Evolutionary conservation across 1,140 invertebrate genomes (phyloP), one percentile per base, ranked within the genome.

Genomic region (Lethocerus indicus): DNA sequence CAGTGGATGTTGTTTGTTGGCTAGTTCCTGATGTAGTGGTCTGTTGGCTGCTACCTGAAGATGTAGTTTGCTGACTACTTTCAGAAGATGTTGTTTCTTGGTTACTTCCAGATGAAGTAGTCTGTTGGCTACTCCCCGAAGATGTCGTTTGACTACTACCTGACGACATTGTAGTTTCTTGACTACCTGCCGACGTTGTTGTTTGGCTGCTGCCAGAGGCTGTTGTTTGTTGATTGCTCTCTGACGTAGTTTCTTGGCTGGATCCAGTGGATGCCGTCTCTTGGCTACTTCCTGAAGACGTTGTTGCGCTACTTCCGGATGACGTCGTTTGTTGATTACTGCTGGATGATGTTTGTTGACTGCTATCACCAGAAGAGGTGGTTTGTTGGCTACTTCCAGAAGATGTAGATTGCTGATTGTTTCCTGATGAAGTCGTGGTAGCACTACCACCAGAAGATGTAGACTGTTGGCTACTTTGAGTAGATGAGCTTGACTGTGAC

Each of bases 341-440:
- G 24, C 45, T 43, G 25, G 52, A 47, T 24, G 56, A 35, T 26
- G 52, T 42, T 46, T 56, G 54, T 54, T 54, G 53, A 13, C 42
- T 48, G 24, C 18, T 48, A 18, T 40, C n/a, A n/a, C 55, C 39
- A 24, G 50, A 51, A 27, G 39, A n/a, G 5, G 35, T 37, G 12
- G 54, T 55, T n/a, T 47, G 26, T 32, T 50, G 49, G 9, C 43
- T 48, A 28, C 29, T 39, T 48, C 43, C 41, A 44, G 43, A 46
- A 36, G 37, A 51, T 25, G 56, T 41, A 16, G 52, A 37, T 46
- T 56, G 54, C 44, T 52, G 50, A 9, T 36, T 44, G 24, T 16
- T 44, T 29, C 44, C 55, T 29, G 47, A 44, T 28, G 52, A 49
- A 23, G 45, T 49, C 16, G 52, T 56, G 16, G 52, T 44, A 14